Conservation (phyloP, 2,888 invertebrate species). For the Hirtodrosophila histrioides region DNA sequence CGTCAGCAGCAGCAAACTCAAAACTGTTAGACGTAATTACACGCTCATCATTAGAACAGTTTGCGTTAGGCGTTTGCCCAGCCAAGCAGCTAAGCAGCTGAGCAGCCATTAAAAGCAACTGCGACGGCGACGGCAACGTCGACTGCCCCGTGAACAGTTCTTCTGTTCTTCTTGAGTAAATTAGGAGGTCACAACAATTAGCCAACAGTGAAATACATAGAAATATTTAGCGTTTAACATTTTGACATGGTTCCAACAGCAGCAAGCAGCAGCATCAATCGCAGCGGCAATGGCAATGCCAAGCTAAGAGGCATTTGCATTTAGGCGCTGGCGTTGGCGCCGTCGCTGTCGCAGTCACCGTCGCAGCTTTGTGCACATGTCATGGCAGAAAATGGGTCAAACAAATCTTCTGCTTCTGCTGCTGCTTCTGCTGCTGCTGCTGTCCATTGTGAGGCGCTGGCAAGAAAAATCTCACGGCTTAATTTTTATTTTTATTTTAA, state of each 20-base stretch:
- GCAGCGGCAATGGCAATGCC: conserved; percentile 44
- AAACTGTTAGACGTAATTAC: conserved; percentile 72
- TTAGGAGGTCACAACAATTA: conserved; percentile 84
- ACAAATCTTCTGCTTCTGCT: conserved; percentile 72
- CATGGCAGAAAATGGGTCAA: conserved; percentile 76
- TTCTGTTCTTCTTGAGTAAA: conserved; percentile 81
- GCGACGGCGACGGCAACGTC: conserved; percentile 6
- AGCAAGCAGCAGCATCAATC: conserved; percentile 19
- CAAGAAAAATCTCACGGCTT: conserved; percentile 78
- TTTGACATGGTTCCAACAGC: conserved; percentile 65
- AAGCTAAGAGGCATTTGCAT: conserved; percentile 50
- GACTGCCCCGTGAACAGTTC: conserved; percentile 32
- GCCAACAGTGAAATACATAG: conserved; percentile 79
- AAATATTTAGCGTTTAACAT: conserved; percentile 75
- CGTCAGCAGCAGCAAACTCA: conserved; percentile 26
- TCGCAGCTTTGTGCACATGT: conserved; percentile 77
- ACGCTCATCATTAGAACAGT: conserved; percentile 74
- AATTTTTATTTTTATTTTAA: conserved; percentile 72
- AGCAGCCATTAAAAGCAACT: conserved; percentile 49
- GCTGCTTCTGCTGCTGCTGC: conserved; percentile 19
- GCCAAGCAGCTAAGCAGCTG: conserved; percentile 49
- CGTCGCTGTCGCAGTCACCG: conserved; percentile 64
- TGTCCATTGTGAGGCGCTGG: conserved; percentile 55
- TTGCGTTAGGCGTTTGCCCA: conserved; percentile 42
- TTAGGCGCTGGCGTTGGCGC: conserved; percentile 28